Conservation (phyloP, 2,797 vertebrate genomes). For the Gallinago solitaria region DNA sequence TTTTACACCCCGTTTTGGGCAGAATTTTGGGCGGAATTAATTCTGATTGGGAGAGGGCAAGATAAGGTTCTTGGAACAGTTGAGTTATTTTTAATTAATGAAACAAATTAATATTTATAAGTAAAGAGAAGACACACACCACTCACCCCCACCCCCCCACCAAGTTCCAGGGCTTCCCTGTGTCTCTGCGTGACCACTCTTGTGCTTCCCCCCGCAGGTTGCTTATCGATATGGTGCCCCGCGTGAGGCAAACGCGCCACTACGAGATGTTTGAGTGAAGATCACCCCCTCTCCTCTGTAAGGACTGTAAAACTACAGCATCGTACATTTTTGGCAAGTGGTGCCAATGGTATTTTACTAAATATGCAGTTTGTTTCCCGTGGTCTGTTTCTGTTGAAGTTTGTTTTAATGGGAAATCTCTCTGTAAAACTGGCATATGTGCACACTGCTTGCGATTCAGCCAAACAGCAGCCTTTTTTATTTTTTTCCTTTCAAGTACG, state of each 20-base stretch:
- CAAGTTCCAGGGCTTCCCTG: not conserved
- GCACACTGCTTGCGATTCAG: conserved; percentile 48
- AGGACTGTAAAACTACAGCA: conserved; percentile 47
- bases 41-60: not conserved
- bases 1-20: not conserved
- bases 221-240: conserved; percentile 92
- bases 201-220: conserved; percentile 80
- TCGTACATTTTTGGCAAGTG: conserved; percentile 38
- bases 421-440: conserved; percentile 63
- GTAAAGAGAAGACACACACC: not conserved
- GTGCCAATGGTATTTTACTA: conserved; percentile 68
- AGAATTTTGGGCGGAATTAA: not conserved
- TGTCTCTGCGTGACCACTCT: not conserved
- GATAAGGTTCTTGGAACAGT: not conserved
- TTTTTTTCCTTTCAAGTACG: not conserved
- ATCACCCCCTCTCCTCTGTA: not conserved
- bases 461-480: not conserved
- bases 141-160: no score
- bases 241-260: conserved; percentile 91
- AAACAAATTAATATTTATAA: fast-evolving
- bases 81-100: not conserved
- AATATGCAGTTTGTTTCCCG: conserved; percentile 63
- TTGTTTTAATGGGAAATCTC: conserved; percentile 52
- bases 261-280: conserved; percentile 96
- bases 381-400: conserved; percentile 66